Evolutionary conservation across 2,888 invertebrate genomes (phyloP).

Genomic region (Ophion ventricosus): DNA sequence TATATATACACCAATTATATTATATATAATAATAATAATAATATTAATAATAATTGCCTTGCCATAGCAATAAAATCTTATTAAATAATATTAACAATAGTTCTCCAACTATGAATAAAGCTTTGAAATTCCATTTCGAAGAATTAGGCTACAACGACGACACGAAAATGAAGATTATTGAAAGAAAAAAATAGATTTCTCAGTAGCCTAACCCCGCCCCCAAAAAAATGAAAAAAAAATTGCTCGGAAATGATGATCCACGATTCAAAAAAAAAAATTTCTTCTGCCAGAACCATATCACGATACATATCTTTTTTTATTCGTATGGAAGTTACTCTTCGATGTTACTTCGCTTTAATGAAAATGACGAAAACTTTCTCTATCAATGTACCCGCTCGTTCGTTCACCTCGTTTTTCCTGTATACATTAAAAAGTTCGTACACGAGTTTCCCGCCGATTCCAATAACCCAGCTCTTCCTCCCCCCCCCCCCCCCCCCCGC

Average conservation of each 20-base stretch:
- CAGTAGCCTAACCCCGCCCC: too few relatives aligned
- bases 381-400: not conserved
- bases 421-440: not conserved
- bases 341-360: not conserved
- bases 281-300: not conserved
- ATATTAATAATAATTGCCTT: too few relatives aligned
- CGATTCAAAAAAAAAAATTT: not conserved
- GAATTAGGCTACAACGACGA: too few relatives aligned
- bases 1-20: too few relatives aligned
- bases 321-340: not conserved
- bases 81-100: too few relatives aligned
- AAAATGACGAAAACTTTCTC: not conserved
- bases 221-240: not conserved
- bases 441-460: not conserved
- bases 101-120: too few relatives aligned
- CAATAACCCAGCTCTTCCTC: not conserved
- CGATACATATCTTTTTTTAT: not conserved
- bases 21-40: too few relatives aligned
- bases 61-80: too few relatives aligned
- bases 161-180: too few relatives aligned
- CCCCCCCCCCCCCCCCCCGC: not conserved
- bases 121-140: too few relatives aligned
- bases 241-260: not conserved
- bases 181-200: too few relatives aligned
- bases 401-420: not conserved